Percentiles rank a stretch among this genome's conserved stretches.
Evolutionary conservation across 1,140 invertebrate genomes (phyloP).

Genomic region (Drosophila neocordata): DNA sequence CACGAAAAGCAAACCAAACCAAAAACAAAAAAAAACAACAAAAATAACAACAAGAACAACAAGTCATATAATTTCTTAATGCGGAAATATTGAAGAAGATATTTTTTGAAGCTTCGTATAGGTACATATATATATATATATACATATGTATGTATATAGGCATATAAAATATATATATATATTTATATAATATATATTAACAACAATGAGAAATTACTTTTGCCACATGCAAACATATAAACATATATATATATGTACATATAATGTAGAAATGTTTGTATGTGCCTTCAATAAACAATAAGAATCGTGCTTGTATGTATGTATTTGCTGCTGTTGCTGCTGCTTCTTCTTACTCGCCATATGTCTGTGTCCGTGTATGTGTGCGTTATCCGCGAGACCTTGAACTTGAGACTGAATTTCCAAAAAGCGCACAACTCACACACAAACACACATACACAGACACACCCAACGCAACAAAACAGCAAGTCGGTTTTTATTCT

Average conservation of each 20-base stretch:
- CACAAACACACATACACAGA: slow-evolving; percentile 28
- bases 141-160: slow-evolving; percentile 46
- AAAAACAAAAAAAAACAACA: slow-evolving; percentile 14
- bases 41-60: slow-evolving; percentile 23
- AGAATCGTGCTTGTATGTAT: slow-evolving; percentile 31
- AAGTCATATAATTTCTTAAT: slow-evolving; percentile 68
- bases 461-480: slow-evolving; percentile 36
- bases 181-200: slow-evolving; percentile 41
- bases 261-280: slow-evolving; percentile 6
- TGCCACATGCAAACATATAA: slow-evolving; percentile 30
- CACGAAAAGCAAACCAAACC: slow-evolving; percentile 36
- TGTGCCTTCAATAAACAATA: slow-evolving; percentile 44
- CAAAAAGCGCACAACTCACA: slow-evolving; percentile 73
- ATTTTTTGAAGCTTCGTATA: slow-evolving; percentile 25
- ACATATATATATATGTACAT: slow-evolving; percentile 17
- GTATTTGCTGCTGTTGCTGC: slow-evolving; percentile 7
- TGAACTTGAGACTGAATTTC: slow-evolving; percentile 83
- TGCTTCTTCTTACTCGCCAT: slow-evolving; percentile 5
- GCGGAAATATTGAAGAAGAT: slow-evolving; percentile 73
- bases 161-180: slow-evolving; percentile 19
- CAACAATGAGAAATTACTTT: slow-evolving; percentile 59
- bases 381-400: slow-evolving; percentile 80
- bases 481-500: slow-evolving; percentile 21
- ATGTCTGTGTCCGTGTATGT: slow-evolving; percentile 45
- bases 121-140: slow-evolving; percentile 23